A percentile compares a stretch with the other conserved stretches of the same genome.
Evolutionary conservation across 1,140 invertebrate genomes (phyloP).

Genomic region (Hypsibius dujardini): DNA sequence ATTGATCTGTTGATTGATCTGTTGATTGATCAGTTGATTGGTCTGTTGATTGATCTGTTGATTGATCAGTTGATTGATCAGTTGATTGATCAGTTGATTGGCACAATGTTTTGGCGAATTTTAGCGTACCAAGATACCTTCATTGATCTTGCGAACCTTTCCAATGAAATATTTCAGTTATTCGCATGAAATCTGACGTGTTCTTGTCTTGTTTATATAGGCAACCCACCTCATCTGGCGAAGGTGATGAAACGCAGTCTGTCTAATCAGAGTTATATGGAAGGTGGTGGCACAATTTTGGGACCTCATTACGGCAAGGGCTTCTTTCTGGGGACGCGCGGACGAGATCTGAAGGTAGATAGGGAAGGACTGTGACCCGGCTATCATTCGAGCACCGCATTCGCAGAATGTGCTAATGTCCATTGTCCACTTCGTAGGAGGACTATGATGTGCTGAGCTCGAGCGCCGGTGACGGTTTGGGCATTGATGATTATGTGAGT

Average conservation of each 20-base stretch:
- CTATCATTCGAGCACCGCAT: neutral
- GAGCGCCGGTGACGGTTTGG: neutral
- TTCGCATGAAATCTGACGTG: too few relatives aligned
- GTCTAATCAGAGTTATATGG: constrained; percentile 14
- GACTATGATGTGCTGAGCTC: neutral
- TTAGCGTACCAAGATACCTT: too few relatives aligned
- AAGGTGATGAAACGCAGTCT: constrained; percentile 7
- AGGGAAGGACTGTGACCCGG: neutral
- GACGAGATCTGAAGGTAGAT: constrained; percentile 7
- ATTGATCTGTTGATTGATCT: too few relatives aligned
- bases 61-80: too few relatives aligned
- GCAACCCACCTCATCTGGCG: constrained; percentile 5
- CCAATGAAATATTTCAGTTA: too few relatives aligned
- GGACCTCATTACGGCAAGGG: neutral
- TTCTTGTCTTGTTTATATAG: too few relatives aligned
- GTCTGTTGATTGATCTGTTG: too few relatives aligned
- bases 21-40: too few relatives aligned
- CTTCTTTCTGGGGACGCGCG: neutral
- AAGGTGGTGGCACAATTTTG: constrained; percentile 1
- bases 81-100: too few relatives aligned
- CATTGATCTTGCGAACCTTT: too few relatives aligned
- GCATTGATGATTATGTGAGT: neutral
- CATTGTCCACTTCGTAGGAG: neutral
- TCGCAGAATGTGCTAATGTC: neutral
- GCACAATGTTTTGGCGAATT: too few relatives aligned